phyloP scores from a whole-genome alignment of 2,888 invertebrate genomes.

The Troilus luridus region DNA sequence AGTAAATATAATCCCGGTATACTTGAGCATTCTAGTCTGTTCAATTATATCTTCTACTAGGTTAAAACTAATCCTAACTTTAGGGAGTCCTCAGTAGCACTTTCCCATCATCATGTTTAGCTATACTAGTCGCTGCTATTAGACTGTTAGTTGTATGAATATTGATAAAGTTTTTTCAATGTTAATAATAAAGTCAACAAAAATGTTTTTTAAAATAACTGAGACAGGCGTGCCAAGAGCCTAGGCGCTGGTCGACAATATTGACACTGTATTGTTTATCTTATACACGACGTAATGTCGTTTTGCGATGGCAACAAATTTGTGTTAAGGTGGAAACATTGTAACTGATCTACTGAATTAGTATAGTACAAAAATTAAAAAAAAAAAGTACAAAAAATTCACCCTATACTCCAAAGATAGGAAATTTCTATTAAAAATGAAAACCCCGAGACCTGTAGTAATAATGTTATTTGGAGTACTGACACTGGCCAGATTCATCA shows the following conservation, averaged over 20 bases:
- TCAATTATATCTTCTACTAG: no score
- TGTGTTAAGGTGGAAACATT: background rate
- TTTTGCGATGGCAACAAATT: background rate
- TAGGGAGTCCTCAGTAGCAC: background rate
- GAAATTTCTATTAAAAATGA: no score
- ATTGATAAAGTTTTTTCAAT: background rate
- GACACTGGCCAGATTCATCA: no score
- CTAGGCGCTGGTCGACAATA: background rate
- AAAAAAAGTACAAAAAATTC: no score
- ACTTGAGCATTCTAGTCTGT: no score
- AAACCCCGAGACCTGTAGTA: no score
- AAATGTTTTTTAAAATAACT: constrained; percentile 6
- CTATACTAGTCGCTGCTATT: background rate
- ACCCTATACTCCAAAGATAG: no score
- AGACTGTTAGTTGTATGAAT: background rate
- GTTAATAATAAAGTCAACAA: background rate
- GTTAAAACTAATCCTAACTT: no score
- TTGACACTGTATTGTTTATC: background rate
- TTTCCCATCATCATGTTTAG: background rate
- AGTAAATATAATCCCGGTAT: no score
- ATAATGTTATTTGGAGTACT: no score
- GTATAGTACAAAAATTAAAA: no score
- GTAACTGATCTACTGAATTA: background rate
- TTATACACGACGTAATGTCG: background rate
- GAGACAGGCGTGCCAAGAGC: background rate